Evolutionary conservation across 2,888 invertebrate species (phyloP), one percentile per base, ranked within the genome.

Genomic region (Clivina fossor): DNA sequence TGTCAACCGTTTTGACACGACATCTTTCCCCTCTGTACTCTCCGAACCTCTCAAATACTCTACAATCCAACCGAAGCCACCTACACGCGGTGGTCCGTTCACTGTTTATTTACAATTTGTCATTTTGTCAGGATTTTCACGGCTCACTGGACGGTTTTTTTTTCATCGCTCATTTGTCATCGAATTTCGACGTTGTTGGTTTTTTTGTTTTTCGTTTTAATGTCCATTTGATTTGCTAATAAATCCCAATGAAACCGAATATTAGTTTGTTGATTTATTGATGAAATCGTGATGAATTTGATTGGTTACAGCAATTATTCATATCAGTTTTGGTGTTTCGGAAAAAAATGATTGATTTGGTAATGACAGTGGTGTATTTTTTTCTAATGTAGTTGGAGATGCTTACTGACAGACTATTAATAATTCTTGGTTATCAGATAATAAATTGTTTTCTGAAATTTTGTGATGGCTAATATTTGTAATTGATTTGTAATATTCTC

Each of bases 101-200:
- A 30, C 28, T 44, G 53, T 53, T 35, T 53, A 53, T 53, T 53
- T 53, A 53, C 53, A 53, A 53, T 53, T 53, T 53, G 53, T 53
- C 53, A 53, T 49, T 50, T 50, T 53, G 53, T 53, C 53, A 44
- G 53, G 24, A 43, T 35, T 41, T 28, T 43, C 44, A 53, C 22
- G 13, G 33, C 11, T 40, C 16, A 30, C 50, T 13, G 11, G 2
- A 5, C 15, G 33, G 18, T 41, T 30, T 44, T 53, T 53, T 35
- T 33, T 37, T 11, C 35, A 15, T 13, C 13, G 15, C 38, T 49
- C 49, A 53, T 53, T 53, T 53, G 44, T 53, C 53, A 53, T 26
- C 11, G 53, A 53, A 22, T 53, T 43, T 41, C 26, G 15, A 28
- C 26, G n/a, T n/a, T n/a, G n/a, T n/a, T n/a, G n/a, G n/a, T n/a